Conservation (phyloP, 2,797 vertebrate species). For the Mycteria americana region DNA sequence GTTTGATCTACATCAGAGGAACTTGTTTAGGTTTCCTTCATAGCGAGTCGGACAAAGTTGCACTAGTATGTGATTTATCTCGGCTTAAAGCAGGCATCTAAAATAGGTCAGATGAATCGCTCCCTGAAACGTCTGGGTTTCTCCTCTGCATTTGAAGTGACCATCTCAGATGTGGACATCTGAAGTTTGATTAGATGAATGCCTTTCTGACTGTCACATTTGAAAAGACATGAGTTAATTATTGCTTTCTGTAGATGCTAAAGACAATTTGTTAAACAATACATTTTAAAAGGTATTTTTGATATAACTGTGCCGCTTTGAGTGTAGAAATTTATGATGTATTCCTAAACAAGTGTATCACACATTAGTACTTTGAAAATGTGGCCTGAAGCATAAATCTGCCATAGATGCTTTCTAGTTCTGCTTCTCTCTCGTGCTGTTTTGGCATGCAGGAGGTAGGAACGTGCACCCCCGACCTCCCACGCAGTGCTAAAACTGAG, state of each 20-base stretch:
- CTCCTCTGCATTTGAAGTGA: neutral
- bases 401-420: neutral
- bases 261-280: neutral
- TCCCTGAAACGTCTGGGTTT: neutral
- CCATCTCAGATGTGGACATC: neutral
- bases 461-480: neutral
- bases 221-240: neutral
- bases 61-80: neutral
- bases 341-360: neutral
- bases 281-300: neutral
- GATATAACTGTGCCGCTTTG: neutral
- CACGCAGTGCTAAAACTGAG: neutral
- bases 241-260: neutral
- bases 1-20: neutral
- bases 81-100: neutral
- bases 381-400: neutral
- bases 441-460: neutral
- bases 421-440: neutral
- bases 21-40: neutral
- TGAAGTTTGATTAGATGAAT: neutral
- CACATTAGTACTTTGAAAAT: neutral
- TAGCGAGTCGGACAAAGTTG: rapidly evolving
- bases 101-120: slow-evolving; percentile 35
- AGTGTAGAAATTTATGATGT: neutral
- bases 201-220: neutral